Evolutionary conservation across 1,140 invertebrate genomes (phyloP).

Genomic region (Penaeus japonicus): DNA sequence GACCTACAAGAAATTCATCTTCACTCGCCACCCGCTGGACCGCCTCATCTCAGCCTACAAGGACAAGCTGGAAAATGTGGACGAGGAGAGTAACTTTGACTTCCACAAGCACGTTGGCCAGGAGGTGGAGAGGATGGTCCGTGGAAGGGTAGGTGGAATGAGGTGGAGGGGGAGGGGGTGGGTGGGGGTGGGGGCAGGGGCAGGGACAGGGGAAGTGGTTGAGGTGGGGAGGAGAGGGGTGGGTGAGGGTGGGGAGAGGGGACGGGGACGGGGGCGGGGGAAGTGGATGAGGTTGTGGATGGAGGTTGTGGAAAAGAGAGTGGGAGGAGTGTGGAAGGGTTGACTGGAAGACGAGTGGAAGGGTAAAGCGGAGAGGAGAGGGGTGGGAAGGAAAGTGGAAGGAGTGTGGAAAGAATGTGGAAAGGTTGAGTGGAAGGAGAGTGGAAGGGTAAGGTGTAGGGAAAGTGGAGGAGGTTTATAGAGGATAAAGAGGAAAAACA

Average conservation of each 20-base stretch:
- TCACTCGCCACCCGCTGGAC: constrained; percentile 28
- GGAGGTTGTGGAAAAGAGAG: not conserved
- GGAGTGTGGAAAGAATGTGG: too few species aligned
- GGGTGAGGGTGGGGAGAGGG: not conserved
- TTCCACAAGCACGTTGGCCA: constrained; percentile 41
- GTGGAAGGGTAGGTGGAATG: constrained; percentile 47
- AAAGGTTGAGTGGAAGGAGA: too few species aligned
- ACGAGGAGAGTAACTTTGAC: constrained; percentile 29
- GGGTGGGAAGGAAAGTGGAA: not conserved
- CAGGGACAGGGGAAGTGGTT: not conserved
- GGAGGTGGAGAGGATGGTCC: constrained; percentile 43
- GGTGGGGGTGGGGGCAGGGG: not conserved
- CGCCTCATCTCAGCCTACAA: constrained; percentile 34
- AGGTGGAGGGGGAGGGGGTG: not conserved
- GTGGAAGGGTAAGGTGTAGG: too few species aligned
- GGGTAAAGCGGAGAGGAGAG: not conserved
- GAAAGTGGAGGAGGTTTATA: too few species aligned
- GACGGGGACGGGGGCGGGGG: not conserved
- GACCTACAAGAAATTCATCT: constrained; percentile 42
- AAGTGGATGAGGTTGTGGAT: not conserved
- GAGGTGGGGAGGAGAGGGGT: too few species aligned
- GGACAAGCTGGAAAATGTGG: constrained; percentile 36
- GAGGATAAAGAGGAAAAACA: too few species aligned
- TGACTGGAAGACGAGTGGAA: too few species aligned
- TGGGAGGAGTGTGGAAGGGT: not conserved